phyloP scores from a whole-genome alignment of 2,888 invertebrate genomes.

The Hypolimnas misippus region DNA sequence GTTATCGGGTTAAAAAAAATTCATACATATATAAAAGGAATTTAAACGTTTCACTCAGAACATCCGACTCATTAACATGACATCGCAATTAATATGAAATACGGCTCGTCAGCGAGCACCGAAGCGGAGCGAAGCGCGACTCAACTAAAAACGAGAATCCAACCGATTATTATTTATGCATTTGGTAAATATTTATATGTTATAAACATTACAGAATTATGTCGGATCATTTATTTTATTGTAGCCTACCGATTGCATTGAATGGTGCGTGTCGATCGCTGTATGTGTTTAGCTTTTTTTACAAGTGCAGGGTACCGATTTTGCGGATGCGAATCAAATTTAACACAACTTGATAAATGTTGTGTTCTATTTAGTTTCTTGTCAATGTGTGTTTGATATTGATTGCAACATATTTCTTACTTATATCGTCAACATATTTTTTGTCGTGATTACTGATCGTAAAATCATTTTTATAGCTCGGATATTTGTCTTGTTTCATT shows the following conservation, averaged over 20 bases:
- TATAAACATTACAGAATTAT: constrained; percentile 57
- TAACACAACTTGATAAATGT: constrained; percentile 66
- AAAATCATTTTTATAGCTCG: constrained; percentile 17
- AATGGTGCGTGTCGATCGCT: constrained; percentile 59
- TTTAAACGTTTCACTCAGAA: constrained; percentile 12
- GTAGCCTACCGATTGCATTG: constrained; percentile 69
- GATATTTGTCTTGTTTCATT: constrained; percentile 6
- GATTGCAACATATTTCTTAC: constrained; percentile 23
- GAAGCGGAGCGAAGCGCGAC: constrained; percentile 17
- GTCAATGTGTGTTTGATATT: constrained; percentile 19
- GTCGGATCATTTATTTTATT: constrained; percentile 69
- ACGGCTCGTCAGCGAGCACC: constrained; percentile 19
- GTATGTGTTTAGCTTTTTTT: constrained; percentile 2
- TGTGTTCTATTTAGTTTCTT: constrained; percentile 42
- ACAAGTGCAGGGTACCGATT: constrained; percentile 35
- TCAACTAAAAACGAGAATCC: constrained; percentile 38
- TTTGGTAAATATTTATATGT: constrained; percentile 45
- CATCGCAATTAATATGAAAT: constrained; percentile 19
- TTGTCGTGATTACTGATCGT: constrained; percentile 8
- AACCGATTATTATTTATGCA: constrained; percentile 42
- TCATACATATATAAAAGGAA: constrained; percentile 1
- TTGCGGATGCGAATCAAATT: constrained; percentile 65
- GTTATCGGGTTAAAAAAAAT: not conserved
- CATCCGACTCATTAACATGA: constrained; percentile 11
- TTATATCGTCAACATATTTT: constrained; percentile 2